Base-by-base conservation (phyloP, 2,113 vertebrate genomes). In the Malurus elegans region DNA sequence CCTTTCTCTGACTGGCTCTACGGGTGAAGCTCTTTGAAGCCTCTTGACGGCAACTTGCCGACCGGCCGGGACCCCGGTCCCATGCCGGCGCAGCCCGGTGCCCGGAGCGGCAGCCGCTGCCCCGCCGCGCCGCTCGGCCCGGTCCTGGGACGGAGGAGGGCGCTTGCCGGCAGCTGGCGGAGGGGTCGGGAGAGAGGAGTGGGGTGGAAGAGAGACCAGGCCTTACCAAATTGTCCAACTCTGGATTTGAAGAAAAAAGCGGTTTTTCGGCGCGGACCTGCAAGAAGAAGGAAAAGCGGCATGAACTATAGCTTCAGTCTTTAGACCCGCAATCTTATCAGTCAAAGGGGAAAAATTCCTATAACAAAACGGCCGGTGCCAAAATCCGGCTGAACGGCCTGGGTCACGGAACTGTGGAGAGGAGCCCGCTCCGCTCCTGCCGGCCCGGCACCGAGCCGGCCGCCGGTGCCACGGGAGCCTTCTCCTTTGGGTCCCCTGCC, bases 141-240 rank as follows among this genome's bases (percentile, higher is more conserved):
- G 50, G 2, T 13, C 60, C 84, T 28, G 45, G 50, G 16, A 20
- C 60, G 42, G 66, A 60, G 32, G 62, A 34, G 87, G 42, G 51
- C 51, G 28, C 71, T 23, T 54, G 57, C 51, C 19, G 18, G n/a
- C 79, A 60, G 80, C 76, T 6, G 29, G 3, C 69, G 15, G 40
- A 70, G 34, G 32, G 66, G 76, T 79, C 34, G 58, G 25, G 40
- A 62, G 42, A 48, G 47, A 31, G 34, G 38, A 40, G 40, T 7
- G 32, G 57, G 44, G 26, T 32, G 29, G 29, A 32, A 44, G 19
- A 50, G 19, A 2, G 12, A 91, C 47, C 36, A 65, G 93, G 80
- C 96, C 99, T 99, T 99, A 99, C 99, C 99, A 99, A 99, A 99
- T 99, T 99, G 97, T 99, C 99, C 98, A 99, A 93, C 97, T 99